phyloP scores from a whole-genome alignment of 2,113 vertebrate genomes.

The Mustela lutreola region DNA sequence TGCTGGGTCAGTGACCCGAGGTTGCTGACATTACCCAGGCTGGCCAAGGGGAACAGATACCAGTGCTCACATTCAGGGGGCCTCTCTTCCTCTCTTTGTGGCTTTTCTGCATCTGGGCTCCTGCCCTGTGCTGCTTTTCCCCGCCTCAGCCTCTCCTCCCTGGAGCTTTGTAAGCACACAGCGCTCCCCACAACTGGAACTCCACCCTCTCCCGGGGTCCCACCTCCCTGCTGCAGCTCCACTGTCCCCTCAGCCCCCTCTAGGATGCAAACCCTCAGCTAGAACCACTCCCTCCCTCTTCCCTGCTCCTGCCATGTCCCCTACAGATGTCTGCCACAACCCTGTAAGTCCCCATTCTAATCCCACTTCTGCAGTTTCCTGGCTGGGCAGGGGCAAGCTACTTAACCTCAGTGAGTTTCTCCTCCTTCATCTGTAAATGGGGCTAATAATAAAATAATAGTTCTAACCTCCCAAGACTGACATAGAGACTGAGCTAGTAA shows the following conservation, averaged over 20 bases:
- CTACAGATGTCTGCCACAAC: background rate
- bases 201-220: background rate
- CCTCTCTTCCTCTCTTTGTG: background rate
- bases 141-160: background rate
- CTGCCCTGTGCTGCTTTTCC: background rate
- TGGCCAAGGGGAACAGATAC: background rate
- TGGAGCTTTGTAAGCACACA: fast-evolving
- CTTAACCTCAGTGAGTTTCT: background rate
- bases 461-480: background rate
- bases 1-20: too few relatives aligned
- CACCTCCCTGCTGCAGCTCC: too few relatives aligned
- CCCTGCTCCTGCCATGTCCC: background rate
- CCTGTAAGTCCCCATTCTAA: too few relatives aligned
- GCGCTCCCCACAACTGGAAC: background rate
- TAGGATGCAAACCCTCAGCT: background rate
- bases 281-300: background rate
- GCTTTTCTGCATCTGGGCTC: background rate
- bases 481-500: background rate
- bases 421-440: background rate
- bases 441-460: too few relatives aligned
- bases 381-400: background rate
- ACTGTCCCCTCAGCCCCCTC: background rate
- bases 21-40: background rate
- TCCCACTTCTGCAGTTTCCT: background rate
- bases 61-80: background rate